These are phyloP conservation scores for Babylonia areolata DNA, from an alignment of 1,140 invertebrate species.

Conservation along the genomic window DNA sequence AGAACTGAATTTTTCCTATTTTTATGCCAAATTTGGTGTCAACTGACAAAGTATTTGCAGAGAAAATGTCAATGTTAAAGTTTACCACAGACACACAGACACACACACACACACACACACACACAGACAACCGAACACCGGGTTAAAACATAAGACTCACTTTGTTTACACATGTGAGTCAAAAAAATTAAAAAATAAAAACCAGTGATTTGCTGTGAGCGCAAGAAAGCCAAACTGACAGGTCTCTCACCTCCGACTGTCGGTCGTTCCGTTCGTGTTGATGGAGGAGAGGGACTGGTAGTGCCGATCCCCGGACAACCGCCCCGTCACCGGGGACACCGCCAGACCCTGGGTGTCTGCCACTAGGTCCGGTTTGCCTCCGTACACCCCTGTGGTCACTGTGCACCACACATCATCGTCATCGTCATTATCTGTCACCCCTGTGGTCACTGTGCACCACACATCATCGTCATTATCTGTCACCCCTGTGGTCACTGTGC, in stretches of 20 bases:
- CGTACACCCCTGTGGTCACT: conserved; percentile 44
- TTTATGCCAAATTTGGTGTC: no score
- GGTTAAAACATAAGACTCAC: no score
- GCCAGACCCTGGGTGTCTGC: conserved; percentile 8
- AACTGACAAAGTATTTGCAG: no score
- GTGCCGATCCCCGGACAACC: not conserved
- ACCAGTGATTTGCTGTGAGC: no score
- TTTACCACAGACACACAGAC: no score
- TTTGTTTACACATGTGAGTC: no score
- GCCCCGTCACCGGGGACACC: not conserved
- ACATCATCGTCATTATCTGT: not conserved
- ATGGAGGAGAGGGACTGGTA: conserved; percentile 12
- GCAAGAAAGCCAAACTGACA: no score
- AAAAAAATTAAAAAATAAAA: no score
- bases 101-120: no score
- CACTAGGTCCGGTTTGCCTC: conserved; percentile 62
- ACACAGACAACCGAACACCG: no score
- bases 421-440: not conserved
- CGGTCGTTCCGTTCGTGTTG: conserved; percentile 25
- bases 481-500: not conserved
- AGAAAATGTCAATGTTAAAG: no score
- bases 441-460: not conserved
- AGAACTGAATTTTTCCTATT: no score
- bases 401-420: not conserved
- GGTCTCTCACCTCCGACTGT: conserved; percentile 5